Evolutionary conservation across 2,888 invertebrate species (phyloP), one percentile per base, ranked within the genome.

Genomic region (Blastobasis adustella): DNA sequence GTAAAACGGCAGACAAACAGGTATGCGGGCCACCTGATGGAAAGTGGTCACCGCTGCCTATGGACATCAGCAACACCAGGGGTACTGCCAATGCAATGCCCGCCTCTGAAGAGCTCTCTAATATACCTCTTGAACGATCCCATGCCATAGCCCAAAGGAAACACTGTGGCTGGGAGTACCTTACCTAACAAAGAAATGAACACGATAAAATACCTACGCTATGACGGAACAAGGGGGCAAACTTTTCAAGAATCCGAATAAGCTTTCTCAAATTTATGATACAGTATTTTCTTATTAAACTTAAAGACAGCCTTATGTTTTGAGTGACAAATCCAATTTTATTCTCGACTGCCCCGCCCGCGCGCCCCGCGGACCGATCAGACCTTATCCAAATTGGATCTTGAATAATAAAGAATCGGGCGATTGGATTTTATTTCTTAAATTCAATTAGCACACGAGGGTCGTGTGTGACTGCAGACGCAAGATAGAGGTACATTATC

Each of bases 341-440:
- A 87, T 86, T 86, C 83, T 81, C 82, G 79, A 76, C 79, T 85
- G 81, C 82, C 84, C 83, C 79, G 72, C 75, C 66, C 69, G 62
- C 65, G 68, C 72, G 63, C 69, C 70, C 73, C 73, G 73, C 76
- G 79, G 83, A 79, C 87, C 87, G 86, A 86, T 87, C 87, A 86
- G 83, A 82, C 87, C 87, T 89, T 89, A 89, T 89, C 89, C 89
- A 89, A 89, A 89, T 89, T 89, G 89, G 88, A 89, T 89, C 89
- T 89, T 89, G 89, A 89, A 89, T 89, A 89, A 89, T 89, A 89
- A 89, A 89, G 89, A 89, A 89, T 89, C 87, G 84, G 79, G 82
- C 87, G 89, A 89, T 89, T 89, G 89, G 89, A 89, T 89, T 89
- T 89, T 89, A 89, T 89, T 89, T 87, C 89, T 89, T 89, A 89